These are phyloP conservation scores for Podiceps cristatus DNA, from an alignment of 2,113 vertebrate genomes.

Conservation along the genomic window DNA sequence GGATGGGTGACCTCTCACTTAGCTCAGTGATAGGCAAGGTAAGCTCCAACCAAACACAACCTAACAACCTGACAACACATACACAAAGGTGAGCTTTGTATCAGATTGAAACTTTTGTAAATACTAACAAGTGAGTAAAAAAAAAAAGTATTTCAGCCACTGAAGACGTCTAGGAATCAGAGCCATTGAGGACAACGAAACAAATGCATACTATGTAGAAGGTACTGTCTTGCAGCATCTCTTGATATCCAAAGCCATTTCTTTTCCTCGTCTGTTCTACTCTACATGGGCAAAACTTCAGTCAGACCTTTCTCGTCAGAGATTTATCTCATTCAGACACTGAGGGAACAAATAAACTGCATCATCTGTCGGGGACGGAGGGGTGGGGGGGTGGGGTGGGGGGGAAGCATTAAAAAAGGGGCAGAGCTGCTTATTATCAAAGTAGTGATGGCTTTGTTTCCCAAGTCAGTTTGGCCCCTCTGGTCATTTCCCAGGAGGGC, in stretches of 20 bases:
- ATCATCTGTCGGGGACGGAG: not conserved
- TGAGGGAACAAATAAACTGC: not conserved
- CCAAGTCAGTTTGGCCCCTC: not conserved
- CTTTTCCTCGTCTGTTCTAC: not conserved
- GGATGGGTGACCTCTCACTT: not conserved
- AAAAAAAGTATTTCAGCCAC: not conserved
- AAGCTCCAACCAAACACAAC: not conserved
- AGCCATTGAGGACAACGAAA: not conserved
- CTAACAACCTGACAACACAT: not conserved
- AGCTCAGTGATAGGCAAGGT: not conserved
- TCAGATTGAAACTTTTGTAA: not conserved
- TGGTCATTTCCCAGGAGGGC: fast-evolving
- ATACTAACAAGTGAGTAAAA: not conserved
- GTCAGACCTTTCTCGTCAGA: not conserved
- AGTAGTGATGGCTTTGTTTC: not conserved
- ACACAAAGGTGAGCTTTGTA: not conserved
- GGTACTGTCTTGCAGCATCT: not conserved
- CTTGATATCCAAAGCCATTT: not conserved
- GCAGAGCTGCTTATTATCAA: not conserved
- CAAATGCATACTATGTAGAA: not conserved
- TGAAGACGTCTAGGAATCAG: not conserved
- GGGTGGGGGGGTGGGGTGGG: not conserved
- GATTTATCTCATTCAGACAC: not conserved
- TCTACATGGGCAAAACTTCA: not conserved
- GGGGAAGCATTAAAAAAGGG: not conserved